phyloP scores from a whole-genome alignment of 2,888 invertebrate genomes.

The Melolontha melolontha region DNA sequence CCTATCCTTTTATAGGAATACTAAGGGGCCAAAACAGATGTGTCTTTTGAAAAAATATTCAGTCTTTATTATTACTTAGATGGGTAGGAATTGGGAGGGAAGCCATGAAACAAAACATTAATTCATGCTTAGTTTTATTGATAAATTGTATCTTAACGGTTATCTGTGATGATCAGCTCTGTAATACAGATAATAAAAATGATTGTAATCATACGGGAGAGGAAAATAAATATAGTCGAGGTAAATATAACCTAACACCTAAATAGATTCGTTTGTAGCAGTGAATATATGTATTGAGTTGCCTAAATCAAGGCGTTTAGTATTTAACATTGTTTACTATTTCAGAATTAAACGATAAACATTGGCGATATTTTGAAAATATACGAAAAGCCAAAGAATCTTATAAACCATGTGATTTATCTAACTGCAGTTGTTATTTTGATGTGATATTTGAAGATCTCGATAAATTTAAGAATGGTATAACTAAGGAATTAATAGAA shows the following conservation, averaged over 20 bases:
- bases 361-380: conserved; percentile 60
- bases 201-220: conserved; percentile 50
- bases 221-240: conserved; percentile 60
- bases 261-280: background rate
- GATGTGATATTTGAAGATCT: conserved; percentile 78
- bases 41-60: background rate
- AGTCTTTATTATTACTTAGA: no score
- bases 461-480: conserved; percentile 77
- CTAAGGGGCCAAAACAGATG: no score
- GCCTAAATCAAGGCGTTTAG: conserved; percentile 33
- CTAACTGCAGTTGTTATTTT: conserved; percentile 75
- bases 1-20: no score
- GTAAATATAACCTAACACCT: conserved; percentile 53
- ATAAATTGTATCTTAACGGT: conserved; percentile 2
- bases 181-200: conserved; percentile 50
- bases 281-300: conserved; percentile 27
- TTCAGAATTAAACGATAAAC: conserved; percentile 68
- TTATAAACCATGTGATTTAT: conserved; percentile 70
- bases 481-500: conserved; percentile 75
- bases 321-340: conserved; percentile 50
- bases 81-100: conserved; percentile 8
- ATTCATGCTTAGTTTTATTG: conserved; percentile 2
- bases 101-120: conserved; percentile 17
- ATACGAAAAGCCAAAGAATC: conserved; percentile 68
- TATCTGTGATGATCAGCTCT: conserved; percentile 39